These are phyloP conservation scores for Lepidochrysops patricia DNA, from an alignment of 2,888 invertebrate genomes.

Conservation along the genomic window DNA sequence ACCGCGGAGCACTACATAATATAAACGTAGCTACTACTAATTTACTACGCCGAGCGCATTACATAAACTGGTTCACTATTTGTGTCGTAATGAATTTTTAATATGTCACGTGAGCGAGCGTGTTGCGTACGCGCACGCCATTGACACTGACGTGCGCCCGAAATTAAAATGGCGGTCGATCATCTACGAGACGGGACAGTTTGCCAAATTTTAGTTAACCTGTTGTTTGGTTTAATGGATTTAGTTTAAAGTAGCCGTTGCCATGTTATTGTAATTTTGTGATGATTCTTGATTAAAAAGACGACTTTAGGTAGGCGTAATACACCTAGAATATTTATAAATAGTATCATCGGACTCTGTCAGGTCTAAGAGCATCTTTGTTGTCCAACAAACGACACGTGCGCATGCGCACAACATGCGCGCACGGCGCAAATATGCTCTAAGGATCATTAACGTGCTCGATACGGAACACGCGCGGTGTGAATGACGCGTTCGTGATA, in stretches of 20 bases:
- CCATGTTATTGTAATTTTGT: no score
- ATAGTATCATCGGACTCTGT: no score
- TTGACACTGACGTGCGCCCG: background rate
- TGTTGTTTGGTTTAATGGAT: background rate
- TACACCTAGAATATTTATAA: no score
- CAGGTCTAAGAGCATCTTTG: no score
- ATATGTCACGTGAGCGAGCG: background rate
- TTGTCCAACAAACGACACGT: no score
- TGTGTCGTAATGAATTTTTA: background rate
- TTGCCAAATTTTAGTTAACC: background rate
- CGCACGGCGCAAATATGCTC: background rate
- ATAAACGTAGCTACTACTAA: background rate
- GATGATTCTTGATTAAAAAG: no score
- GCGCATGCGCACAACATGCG: background rate
- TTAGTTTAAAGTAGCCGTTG: no score
- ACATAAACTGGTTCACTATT: background rate
- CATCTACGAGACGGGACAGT: background rate
- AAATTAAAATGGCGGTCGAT: background rate
- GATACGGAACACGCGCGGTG: background rate
- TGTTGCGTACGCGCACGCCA: background rate
- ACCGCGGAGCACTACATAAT: background rate
- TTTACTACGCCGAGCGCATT: background rate
- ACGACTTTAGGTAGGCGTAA: no score
- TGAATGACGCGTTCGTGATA: background rate
- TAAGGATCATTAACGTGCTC: background rate